Base-by-base conservation (phyloP, 2,113 vertebrate species). In the Anhinga anhinga region DNA sequence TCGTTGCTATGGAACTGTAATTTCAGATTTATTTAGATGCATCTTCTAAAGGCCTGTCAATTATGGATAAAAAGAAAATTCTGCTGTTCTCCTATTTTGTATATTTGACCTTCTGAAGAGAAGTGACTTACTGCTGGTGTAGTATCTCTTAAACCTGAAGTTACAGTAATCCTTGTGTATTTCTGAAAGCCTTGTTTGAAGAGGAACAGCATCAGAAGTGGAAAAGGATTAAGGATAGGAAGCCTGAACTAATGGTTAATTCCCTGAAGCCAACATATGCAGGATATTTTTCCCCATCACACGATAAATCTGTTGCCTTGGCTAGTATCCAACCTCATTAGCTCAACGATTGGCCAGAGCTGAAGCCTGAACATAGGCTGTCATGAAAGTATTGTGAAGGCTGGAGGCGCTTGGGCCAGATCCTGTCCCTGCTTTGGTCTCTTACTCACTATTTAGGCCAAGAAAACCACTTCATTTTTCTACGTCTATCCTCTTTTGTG, bases 21-120 rank as follows among this genome's bases (percentile, higher is more conserved):
- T 92, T 97, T 96, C 92, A 93, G 90, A 36, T 96, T 96, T 96
- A 92, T 82, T 86, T 74, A 61, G 92, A 81, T 94, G 56, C 63
- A 36, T 90, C 53, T 85, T 56, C 86, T 79, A 80, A 80, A 87
- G 23, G 55, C 50, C 26, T 70, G 5, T 61, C 80, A 76, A 10
- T 69, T 84, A 45, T 49, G 26, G 38, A 55, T 49, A 40, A 91
- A 90, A 77, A 66, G 27, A 56, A 89, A 72, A 66, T 25, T 18
- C 53, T 89, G n/a, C n/a, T 76, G 2, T 55, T 90, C 25, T 80
- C 44, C 16, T 82, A 5, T 40, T 83, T 40, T 45, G 12, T 65
- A 3, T 77, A 45, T 80, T 89, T 77, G 50, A 76, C 26, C 13
- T 70, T 74, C 40, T 91, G 89, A 87, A 76, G 45, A 76, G 38